A percentile compares a stretch with the other conserved stretches of the same genome.
phyloP scores from a whole-genome alignment of 1,140 invertebrate genomes.

The Ceratosolen fusciceps region DNA sequence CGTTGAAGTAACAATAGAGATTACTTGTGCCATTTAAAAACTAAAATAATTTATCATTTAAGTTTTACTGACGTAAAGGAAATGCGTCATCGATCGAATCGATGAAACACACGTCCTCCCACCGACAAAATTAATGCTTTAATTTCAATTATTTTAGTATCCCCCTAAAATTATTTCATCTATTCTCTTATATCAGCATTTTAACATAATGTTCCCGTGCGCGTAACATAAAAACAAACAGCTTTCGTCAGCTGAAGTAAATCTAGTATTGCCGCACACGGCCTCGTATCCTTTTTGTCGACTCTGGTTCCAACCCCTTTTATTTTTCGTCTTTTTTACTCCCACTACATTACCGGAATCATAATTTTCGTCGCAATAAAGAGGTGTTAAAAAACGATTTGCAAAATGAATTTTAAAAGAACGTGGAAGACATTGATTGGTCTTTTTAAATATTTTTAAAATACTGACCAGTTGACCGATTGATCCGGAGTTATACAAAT shows the following conservation, averaged over 20 bases:
- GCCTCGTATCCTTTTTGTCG: neutral
- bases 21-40: conserved; percentile 6
- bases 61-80: too few species aligned
- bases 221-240: conserved; percentile 29
- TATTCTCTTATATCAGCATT: neutral
- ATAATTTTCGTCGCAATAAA: neutral
- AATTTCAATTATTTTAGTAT: conserved; percentile 37
- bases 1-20: conserved; percentile 4
- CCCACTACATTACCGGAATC: neutral
- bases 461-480: too few species aligned
- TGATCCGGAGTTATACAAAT: too few species aligned
- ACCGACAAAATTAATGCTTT: conserved; percentile 30
- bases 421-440: neutral
- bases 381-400: neutral
- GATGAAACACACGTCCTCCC: neutral
- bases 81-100: neutral
- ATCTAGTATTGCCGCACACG: conserved; percentile 9
- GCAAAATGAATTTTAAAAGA: neutral
- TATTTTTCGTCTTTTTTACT: neutral
- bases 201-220: neutral
- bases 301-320: neutral
- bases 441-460: neutral
- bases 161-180: neutral
- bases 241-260: conserved; percentile 34
- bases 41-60: conserved; percentile 5